These are phyloP conservation scores for Lysandra coridon DNA, from an alignment of 2,888 invertebrate species.

Conservation along the genomic window DNA sequence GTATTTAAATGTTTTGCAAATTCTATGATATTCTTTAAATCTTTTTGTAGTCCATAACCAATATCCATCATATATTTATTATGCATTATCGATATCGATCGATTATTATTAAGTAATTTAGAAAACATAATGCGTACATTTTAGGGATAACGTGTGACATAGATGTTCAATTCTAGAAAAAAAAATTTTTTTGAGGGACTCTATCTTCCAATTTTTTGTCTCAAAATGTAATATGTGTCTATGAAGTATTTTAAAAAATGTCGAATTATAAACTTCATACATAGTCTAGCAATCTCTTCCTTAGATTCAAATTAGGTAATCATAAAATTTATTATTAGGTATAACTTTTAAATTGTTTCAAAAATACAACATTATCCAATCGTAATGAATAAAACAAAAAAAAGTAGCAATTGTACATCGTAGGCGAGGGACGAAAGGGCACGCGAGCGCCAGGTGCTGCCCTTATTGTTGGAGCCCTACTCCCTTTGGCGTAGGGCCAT, in stretches of 20 bases:
- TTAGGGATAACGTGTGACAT: background rate
- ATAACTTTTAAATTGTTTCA: too few relatives aligned
- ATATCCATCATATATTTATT: background rate
- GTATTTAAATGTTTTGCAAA: background rate
- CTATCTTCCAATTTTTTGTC: too few relatives aligned
- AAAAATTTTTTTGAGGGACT: background rate
- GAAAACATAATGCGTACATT: background rate
- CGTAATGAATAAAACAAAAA: background rate
- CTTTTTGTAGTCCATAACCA: background rate
- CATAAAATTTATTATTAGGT: too few relatives aligned
- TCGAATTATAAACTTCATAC: too few relatives aligned
- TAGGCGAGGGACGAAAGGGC: slow-evolving; percentile 43
- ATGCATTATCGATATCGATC: background rate
- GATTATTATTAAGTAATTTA: background rate
- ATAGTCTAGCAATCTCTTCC: too few relatives aligned
- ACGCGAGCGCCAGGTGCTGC: slow-evolving; percentile 56
- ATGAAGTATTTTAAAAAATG: too few relatives aligned
- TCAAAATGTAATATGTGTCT: too few relatives aligned
- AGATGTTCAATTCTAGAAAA: background rate
- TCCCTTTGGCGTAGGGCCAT: slow-evolving; percentile 31
- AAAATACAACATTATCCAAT: background rate
- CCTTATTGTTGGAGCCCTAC: slow-evolving; percentile 37
- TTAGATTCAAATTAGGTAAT: too few relatives aligned
- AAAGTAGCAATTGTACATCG: background rate
- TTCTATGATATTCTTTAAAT: background rate